Evolutionary conservation across 2,113 vertebrate genomes (phyloP), one percentile per base, ranked within the genome.

Genomic region (Malurus alboscapulatus): DNA sequence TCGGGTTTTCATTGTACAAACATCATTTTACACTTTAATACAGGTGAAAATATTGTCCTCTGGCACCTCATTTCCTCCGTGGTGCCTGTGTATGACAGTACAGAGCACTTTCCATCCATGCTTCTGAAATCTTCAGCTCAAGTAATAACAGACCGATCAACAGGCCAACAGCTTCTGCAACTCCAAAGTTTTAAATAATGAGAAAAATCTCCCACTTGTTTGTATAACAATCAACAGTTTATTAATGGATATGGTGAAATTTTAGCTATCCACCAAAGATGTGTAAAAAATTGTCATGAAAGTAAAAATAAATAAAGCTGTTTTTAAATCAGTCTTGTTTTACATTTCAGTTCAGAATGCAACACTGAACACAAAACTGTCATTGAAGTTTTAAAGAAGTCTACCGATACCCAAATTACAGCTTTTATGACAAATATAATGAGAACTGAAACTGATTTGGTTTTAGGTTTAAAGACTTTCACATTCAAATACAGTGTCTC

Each of bases 291-390:
- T 78, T 78, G 95, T 96, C 92, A 97, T 72, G 96, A 95, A 96
- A 96, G 94, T 97, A 97, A 97, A 98, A 98, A 98, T 98, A 98
- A 98, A 98, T 97, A 98, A 97, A 97, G 96, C 95, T 95, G 95
- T 94, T 95, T 92, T 97, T 94, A 96, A 96, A 96, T 97, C 96
- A 96, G 96, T 97, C 96, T 97, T 58, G 61, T 85, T 96, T 91
- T 97, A 97, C 96, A 92, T 72, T 63, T 95, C 34, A 29, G 96
- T 96, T 97, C 94, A 87, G 96, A 93, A 97, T 90, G 92, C 86
- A 92, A 97, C 97, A 95, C 94, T 94, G 65, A 88, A 97, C 95
- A 90, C 79, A 94, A 95, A 97, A 96, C 95, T 89, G 95, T 95
- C 96, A 92, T 92, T 92, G 51, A 93, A 92, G 88, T 94, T 96